Base-by-base conservation (phyloP, 2,797 vertebrate genomes). In the Tinamus major region DNA sequence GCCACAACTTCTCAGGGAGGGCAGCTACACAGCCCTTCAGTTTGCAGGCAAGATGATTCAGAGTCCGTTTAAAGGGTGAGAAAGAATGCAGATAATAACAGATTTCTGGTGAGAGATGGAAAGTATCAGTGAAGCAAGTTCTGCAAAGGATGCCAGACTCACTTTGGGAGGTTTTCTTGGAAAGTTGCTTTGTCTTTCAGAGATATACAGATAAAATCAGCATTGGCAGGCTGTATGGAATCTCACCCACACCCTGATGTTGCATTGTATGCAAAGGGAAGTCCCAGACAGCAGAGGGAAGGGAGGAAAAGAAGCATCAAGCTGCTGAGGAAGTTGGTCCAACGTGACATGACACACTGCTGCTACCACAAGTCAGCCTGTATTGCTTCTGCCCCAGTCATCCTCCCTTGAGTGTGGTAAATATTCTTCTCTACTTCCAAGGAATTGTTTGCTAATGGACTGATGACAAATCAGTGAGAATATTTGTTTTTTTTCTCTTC, bases 381-480 rank as follows among this genome's bases (percentile, higher is more conserved):
- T 18, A 51, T 6, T 48, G 14, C 15, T 67, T 49, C 48, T 87
- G 69, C 24, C 53, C 46, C 4, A 1, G 26, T 6, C 13, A 0
- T 71, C 92, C 44, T 80, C 77, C 87, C 80, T 39, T 81, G 14
- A 87, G 23, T 18, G 33, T 19, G 37, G 41, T 56, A 76, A 87
- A 85, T 63, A 5, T 8, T 69, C 67, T 77, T 65, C 46, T 69
- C 35, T 70, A 0, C 46, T 88, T 55, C 67, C 55, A 69, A 85
- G 23, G 55, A 67, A 29, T 55, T 69, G 37, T 83, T 90, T 85
- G 85, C 31, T 94, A 83, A 76, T 63, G 63, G 46, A 51, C 62
- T 65, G 27, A 46, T 81, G 82, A 71, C 44, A 93, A 82, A 93
- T 63, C 49, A 42, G 8, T 78, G 59, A 91, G 69, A 90, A 80